These are phyloP conservation scores for Pheucticus melanocephalus DNA, from an alignment of 2,113 vertebrate genomes.

Conservation along the genomic window DNA sequence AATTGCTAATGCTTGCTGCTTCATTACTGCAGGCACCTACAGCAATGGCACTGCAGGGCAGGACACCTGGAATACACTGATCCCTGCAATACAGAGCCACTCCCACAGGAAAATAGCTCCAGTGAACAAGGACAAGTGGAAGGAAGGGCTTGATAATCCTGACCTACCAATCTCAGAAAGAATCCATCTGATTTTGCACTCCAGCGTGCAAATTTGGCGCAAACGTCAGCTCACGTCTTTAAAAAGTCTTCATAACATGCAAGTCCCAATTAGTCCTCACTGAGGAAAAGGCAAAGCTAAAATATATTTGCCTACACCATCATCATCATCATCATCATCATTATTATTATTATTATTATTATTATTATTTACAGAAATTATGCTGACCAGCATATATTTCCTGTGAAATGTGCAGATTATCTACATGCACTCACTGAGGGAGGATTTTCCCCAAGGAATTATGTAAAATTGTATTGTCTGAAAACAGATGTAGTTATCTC, in stretches of 20 bases:
- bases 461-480: fast-evolving
- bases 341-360: background rate
- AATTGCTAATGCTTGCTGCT: background rate
- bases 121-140: background rate
- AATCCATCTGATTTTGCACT: background rate
- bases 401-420: background rate
- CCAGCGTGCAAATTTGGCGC: background rate
- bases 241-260: background rate
- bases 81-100: background rate
- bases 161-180: background rate
- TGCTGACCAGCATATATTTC: background rate
- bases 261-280: background rate
- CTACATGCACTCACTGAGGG: background rate
- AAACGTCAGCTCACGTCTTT: fast-evolving
- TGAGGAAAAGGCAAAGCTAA: background rate
- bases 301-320: background rate
- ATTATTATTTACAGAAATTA: background rate
- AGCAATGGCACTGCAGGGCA: background rate
- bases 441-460: background rate
- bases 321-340: no score
- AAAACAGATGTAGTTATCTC: background rate
- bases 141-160: background rate
- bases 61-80: background rate
- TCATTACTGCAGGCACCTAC: background rate
- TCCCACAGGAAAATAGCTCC: background rate